Evolutionary conservation across 2,797 vertebrate species (phyloP).

Genomic region (Argya squamiceps): DNA sequence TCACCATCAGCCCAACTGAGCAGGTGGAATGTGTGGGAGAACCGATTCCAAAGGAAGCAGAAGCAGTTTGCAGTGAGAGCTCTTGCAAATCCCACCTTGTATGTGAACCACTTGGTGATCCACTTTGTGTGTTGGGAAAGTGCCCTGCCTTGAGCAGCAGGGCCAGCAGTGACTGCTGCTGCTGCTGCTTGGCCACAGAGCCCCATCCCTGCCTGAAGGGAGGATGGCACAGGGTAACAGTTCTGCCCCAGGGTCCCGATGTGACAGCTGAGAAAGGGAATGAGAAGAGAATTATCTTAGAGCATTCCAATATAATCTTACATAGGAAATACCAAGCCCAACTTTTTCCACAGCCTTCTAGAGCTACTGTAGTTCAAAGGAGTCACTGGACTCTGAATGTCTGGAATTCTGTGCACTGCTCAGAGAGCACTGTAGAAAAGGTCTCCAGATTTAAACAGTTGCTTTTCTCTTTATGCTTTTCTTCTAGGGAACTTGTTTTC

Average conservation of each 20-base stretch:
- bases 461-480: neutral
- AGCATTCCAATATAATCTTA: neutral
- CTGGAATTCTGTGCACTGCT: neutral
- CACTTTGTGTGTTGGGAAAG: neutral
- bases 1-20: neutral
- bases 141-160: neutral
- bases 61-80: neutral
- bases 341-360: neutral
- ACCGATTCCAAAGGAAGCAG: neutral
- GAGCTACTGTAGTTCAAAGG: neutral
- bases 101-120: neutral
- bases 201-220: neutral
- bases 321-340: neutral
- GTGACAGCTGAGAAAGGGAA: neutral
- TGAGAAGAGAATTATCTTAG: neutral
- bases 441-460: neutral
- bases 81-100: neutral
- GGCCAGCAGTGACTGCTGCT: neutral
- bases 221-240: neutral
- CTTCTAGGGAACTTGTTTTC: neutral
- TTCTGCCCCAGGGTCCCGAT: neutral
- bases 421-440: neutral
- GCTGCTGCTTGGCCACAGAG: neutral
- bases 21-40: neutral
- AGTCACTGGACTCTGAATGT: neutral